Conservation (phyloP, 2,888 invertebrate genomes). For the Drosophila anomelani region DNA sequence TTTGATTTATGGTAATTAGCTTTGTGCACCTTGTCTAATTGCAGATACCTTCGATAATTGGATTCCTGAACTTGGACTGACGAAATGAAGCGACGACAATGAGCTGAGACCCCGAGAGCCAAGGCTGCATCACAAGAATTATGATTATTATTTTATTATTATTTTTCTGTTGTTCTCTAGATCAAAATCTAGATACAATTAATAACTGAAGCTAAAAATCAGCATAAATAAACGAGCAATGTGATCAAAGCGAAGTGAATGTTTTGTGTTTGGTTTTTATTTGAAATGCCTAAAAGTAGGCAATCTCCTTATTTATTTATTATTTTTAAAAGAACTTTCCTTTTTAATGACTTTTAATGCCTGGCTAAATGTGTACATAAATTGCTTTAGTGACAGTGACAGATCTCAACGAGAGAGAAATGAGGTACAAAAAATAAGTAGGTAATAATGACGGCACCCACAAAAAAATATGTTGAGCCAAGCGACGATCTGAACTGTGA, state of each 20-base stretch:
- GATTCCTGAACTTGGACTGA: conserved; percentile 81
- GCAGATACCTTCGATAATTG: conserved; percentile 82
- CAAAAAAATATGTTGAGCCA: conserved; percentile 58
- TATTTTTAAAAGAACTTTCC: not conserved
- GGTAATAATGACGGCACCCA: conserved; percentile 62
- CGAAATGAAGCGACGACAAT: conserved; percentile 10
- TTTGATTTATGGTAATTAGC: conserved; percentile 67
- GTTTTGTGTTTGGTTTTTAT: not conserved
- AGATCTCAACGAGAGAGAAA: conserved; percentile 23
- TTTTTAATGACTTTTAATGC: not conserved
- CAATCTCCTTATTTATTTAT: conserved; percentile 1
- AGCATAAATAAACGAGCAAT: conserved; percentile 16
- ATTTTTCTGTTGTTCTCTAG: not conserved
- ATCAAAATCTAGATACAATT: not conserved
- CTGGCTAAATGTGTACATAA: not conserved
- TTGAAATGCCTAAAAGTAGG: conserved; percentile 49
- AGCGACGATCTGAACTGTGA: conserved; percentile 57
- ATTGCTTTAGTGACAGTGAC: conserved; percentile 11
- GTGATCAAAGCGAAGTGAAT: not conserved
- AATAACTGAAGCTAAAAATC: not conserved
- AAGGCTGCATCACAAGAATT: conserved; percentile 38
- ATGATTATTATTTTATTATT: conserved; percentile 5
- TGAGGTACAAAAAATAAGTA: conserved; percentile 40
- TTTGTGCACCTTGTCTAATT: conserved; percentile 48
- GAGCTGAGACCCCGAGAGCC: conserved; percentile 33